phyloP scores from a whole-genome alignment of 2,113 vertebrate genomes.

The Montifringilla adamsi region DNA sequence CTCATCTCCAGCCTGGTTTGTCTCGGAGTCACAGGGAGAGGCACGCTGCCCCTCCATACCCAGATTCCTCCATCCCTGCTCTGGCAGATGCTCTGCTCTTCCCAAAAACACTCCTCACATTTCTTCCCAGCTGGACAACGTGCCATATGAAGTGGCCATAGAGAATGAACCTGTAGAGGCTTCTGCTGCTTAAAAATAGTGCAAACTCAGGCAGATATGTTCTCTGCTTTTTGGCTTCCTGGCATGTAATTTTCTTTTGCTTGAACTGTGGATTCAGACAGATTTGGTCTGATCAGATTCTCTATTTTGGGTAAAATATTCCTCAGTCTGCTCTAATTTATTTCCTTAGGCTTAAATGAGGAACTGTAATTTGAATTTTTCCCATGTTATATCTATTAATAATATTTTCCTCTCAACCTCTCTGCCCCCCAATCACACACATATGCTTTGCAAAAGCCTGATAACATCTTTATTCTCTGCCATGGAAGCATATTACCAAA shows the following conservation, averaged over 20 bases:
- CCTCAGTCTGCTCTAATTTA: not conserved
- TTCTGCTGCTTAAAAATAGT: not conserved
- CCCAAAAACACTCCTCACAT: not conserved
- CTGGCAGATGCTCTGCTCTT: not conserved
- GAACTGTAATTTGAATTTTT: not conserved
- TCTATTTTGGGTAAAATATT: not conserved
- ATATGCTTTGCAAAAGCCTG: not conserved
- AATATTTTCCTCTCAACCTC: not conserved
- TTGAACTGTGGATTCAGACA: not conserved
- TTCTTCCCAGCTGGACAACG: not conserved
- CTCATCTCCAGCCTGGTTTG: not conserved
- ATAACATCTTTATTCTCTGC: not conserved
- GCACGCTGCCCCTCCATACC: accelerated
- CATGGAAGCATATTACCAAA: not conserved
- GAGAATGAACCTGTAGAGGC: not conserved
- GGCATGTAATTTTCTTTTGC: not conserved
- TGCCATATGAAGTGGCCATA: accelerated
- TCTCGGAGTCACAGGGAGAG: accelerated
- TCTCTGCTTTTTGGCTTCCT: not conserved
- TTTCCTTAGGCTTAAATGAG: not conserved
- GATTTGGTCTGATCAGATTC: not conserved
- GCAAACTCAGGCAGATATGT: not conserved
- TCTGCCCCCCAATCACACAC: not conserved
- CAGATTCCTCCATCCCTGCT: not conserved
- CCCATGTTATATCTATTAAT: not conserved